These are phyloP conservation scores for Strigamia maritima DNA, from an alignment of 2,888 invertebrate species.

Conservation along the genomic window DNA sequence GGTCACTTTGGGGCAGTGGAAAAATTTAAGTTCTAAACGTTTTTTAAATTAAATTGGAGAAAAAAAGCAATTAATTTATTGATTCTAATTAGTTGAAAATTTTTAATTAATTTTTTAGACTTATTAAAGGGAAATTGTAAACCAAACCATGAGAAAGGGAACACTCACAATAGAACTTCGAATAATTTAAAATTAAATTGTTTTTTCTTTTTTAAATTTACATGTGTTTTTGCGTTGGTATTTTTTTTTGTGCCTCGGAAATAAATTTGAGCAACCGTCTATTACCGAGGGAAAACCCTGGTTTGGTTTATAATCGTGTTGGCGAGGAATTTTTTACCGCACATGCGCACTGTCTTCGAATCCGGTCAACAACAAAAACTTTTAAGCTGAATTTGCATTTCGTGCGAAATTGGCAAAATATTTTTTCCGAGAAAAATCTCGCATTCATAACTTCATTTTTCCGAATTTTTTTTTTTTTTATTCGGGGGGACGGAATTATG, in stretches of 20 bases:
- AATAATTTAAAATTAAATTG: background rate
- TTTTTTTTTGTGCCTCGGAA: no score
- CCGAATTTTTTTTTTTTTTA: background rate
- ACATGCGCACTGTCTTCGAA: background rate
- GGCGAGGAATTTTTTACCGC: background rate
- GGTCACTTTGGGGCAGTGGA: background rate
- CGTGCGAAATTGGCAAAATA: background rate
- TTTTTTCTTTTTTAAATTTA: background rate
- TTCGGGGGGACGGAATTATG: no score
- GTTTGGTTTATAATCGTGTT: background rate
- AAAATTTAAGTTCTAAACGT: background rate
- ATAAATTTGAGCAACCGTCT: background rate
- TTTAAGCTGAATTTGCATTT: background rate
- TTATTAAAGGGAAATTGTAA: background rate
- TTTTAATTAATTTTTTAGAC: no score
- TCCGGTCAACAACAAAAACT: background rate
- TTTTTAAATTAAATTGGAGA: no score
- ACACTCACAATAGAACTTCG: background rate
- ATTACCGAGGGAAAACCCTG: background rate
- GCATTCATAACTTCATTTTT: background rate
- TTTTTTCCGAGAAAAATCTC: background rate
- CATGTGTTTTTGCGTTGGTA: no score
- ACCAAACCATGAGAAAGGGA: slow-evolving; percentile 12
- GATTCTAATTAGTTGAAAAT: no score
- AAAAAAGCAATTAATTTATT: no score